Conservation (phyloP, 1,140 invertebrate species). For the Heliconius melpomene region DNA sequence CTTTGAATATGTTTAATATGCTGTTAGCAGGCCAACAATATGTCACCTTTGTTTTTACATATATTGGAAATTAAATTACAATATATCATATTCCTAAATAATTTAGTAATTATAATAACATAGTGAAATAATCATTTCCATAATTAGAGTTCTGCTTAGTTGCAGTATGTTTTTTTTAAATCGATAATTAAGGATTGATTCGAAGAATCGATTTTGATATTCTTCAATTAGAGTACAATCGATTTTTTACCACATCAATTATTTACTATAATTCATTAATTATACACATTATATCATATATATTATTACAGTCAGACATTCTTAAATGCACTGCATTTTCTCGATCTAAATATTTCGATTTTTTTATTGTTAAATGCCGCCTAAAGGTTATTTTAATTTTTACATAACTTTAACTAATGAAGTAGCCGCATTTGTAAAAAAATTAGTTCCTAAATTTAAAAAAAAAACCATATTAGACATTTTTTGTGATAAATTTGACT, state of each 20-base stretch:
- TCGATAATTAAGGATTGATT: neutral
- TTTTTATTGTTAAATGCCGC: neutral
- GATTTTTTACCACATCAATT: neutral
- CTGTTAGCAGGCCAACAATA: too few relatives aligned
- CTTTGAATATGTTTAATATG: too few relatives aligned
- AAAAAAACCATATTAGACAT: conserved; percentile 21
- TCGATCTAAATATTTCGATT: neutral
- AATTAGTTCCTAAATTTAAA: conserved; percentile 38
- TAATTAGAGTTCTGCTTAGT: neutral
- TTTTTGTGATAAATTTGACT: conserved; percentile 44
- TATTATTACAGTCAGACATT: neutral
- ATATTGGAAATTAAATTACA: neutral
- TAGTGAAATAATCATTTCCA: neutral
- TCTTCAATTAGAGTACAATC: neutral
- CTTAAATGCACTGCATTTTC: neutral
- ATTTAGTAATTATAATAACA: too few relatives aligned
- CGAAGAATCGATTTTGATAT: neutral
- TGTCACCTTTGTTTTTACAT: neutral
- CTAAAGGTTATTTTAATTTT: neutral
- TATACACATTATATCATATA: too few relatives aligned
- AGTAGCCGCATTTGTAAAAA: neutral
- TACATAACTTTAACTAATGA: neutral
- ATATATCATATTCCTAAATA: neutral
- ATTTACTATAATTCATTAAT: neutral
- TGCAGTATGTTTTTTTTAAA: neutral